Percentiles rank a stretch among this genome's conserved stretches.
Evolutionary conservation across 2,888 invertebrate species (phyloP).

Genomic region (Apoda limacodes): DNA sequence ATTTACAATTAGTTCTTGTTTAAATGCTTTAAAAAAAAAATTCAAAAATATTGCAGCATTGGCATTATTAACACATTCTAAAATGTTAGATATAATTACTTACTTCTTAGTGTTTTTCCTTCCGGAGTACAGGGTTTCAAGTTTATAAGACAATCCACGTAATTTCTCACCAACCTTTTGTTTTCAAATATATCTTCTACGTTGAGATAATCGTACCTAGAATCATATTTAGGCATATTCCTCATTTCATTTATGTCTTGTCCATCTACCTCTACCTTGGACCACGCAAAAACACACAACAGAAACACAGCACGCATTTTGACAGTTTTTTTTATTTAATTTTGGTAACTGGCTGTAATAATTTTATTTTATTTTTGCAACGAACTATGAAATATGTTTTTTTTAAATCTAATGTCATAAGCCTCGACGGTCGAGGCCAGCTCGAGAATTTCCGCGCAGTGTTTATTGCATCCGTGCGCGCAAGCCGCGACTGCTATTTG

Average conservation of each 20-base stretch:
- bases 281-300: constrained; percentile 34
- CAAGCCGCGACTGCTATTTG: constrained; percentile 25
- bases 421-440: constrained; percentile 15
- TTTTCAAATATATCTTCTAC: constrained; percentile 76
- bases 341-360: too few relatives aligned
- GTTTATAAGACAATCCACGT: constrained; percentile 77
- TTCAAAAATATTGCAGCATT: too few relatives aligned
- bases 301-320: constrained; percentile 45
- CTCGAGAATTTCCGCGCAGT: constrained; percentile 14
- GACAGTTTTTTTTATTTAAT: constrained; percentile 9
- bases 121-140: constrained; percentile 78
- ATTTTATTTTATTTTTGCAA: too few relatives aligned
- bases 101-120: constrained; percentile 78
- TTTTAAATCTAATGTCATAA: too few relatives aligned
- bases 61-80: too few relatives aligned
- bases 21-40: too few relatives aligned
- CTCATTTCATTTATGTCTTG: constrained; percentile 43
- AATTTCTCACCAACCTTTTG: constrained; percentile 76
- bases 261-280: constrained; percentile 30
- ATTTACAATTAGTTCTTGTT: too few relatives aligned
- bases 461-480: constrained; percentile 33
- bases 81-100: constrained; percentile 32
- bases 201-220: constrained; percentile 77
- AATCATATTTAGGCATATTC: constrained; percentile 56
- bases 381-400: too few relatives aligned